These are phyloP conservation scores for Teleogryllus oceanicus DNA, from an alignment of 2,888 invertebrate genomes.

Conservation along the genomic window DNA sequence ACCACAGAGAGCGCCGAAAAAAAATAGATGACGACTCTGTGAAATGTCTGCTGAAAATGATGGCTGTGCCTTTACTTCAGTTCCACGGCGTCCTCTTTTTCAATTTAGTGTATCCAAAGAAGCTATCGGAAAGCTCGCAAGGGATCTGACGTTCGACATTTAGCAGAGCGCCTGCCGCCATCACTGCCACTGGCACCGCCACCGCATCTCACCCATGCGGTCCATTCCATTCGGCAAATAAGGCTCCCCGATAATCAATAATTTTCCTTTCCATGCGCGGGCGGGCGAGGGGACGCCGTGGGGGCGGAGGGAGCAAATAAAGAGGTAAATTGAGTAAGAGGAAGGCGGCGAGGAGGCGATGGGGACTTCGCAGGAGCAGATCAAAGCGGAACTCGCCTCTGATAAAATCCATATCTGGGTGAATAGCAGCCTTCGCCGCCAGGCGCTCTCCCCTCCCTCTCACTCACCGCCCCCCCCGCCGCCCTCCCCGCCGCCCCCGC, in stretches of 20 bases:
- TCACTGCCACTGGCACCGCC: neutral
- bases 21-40: no score
- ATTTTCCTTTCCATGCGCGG: neutral
- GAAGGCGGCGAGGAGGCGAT: neutral
- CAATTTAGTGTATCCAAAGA: neutral
- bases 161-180: neutral
- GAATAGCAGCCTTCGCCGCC: neutral
- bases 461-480: no score
- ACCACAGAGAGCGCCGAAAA: no score
- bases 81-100: no score
- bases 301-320: neutral
- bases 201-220: neutral
- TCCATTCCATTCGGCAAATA: constrained; percentile 18
- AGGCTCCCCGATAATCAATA: constrained; percentile 3
- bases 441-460: neutral
- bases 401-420: constrained; percentile 18
- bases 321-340: constrained; percentile 18
- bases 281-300: neutral
- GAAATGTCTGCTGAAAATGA: no score
- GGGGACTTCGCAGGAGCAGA: neutral
- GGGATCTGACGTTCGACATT: neutral
- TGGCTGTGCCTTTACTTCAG: no score
- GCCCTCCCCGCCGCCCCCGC: no score
- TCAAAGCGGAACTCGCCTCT: neutral
- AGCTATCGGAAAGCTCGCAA: neutral